Base-by-base conservation (phyloP, 2,113 vertebrate genomes). In the Labrus mixtus region DNA sequence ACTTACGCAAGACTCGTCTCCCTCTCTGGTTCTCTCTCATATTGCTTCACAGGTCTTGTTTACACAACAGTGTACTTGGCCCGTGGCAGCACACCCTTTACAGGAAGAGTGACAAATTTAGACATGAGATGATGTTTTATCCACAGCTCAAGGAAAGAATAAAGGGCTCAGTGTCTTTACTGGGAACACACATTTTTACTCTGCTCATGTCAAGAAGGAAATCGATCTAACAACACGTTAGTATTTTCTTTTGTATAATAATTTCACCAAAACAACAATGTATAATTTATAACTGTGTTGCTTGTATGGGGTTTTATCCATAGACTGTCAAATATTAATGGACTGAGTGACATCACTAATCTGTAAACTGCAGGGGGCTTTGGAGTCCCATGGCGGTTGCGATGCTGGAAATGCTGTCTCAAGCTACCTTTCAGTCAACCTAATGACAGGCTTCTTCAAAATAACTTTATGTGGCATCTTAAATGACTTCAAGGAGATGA, bases 1-100 rank as follows among this genome's bases (percentile, higher is more conserved):
- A 70, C 82, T 92, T 94, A 91, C 55, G 61, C 88, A 92, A 93
- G 79, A 62, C 70, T 43, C 6, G 59, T 81, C 56, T 88, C 84
- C 55, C 67, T 82, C 62, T 29, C 51, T 54, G 57, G 2, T 74
- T 81, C 79, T 78, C 58, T 78, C 45, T 75, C 67, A 39, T 37
- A 41, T 83, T 80, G 68, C 76, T 75, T 86, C 62, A 68, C 62
- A 68, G 71, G 73, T 73, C 74, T 68, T 79, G 84, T 90, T 91
- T 85, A 87, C 81, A 74, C 81, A 87, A 76, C 60, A 74, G 41
- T 20, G 46, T 51, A 56, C 68, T 65, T 56, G 56, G 67, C 70
- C 60, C 10, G 33, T 71, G 68, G 75, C 67, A 61, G 45, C 69
- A 70, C 51, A 70, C 37, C 51, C 51, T 76, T 76, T 62, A 74